A percentile compares a stretch with the other conserved stretches of the same genome.
Conservation (phyloP, 2,797 vertebrate species). For the Malurus splendens region DNA sequence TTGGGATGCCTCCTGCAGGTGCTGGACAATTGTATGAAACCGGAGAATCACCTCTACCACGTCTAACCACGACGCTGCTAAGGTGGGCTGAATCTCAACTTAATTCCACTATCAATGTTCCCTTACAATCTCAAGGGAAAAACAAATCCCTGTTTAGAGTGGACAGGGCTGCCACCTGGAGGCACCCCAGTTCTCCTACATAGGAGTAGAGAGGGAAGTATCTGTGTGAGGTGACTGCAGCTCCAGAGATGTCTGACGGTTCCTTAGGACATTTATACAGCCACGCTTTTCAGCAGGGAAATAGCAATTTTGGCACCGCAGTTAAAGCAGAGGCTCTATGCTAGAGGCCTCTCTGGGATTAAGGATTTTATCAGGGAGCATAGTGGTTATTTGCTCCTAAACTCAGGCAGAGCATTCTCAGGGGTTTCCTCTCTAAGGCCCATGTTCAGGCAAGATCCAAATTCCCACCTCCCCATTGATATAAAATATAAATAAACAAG, state of each 20-base stretch:
- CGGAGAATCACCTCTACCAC: not conserved
- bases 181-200: constrained; percentile 47
- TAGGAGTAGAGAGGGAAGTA: not conserved
- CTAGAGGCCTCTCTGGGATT: not conserved
- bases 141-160: not conserved
- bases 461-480: not conserved
- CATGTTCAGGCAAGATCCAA: not conserved
- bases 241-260: not conserved
- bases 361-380: not conserved
- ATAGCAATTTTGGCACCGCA: not conserved
- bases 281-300: not conserved
- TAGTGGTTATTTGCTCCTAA: not conserved
- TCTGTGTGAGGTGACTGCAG: not conserved
- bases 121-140: not conserved
- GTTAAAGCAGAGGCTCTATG: not conserved
- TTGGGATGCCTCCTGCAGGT: not conserved
- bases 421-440: not conserved
- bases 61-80: not conserved
- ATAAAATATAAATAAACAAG: not conserved
- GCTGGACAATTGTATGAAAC: not conserved
- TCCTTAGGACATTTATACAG: accelerated
- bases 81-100: not conserved
- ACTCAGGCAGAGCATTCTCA: not conserved
- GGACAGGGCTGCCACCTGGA: constrained; percentile 59
- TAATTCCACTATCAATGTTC: not conserved